Base-by-base conservation (phyloP, 1,140 invertebrate genomes). In the Wiebesia pumilae region DNA sequence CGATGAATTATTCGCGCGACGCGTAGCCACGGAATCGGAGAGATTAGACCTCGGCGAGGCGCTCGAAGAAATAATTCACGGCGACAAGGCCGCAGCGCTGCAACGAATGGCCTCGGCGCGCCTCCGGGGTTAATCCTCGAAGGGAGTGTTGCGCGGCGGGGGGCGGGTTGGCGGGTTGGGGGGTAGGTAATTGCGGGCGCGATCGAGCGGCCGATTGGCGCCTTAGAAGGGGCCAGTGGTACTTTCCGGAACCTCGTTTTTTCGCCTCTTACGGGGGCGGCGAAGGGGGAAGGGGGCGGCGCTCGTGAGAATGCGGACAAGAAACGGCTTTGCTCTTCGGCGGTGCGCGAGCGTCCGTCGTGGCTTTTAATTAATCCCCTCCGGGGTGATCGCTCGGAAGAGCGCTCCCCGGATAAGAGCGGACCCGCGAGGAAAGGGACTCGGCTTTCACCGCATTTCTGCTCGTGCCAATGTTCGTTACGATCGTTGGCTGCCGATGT, bases 151-250 rank as follows among this genome's bases (percentile, higher is more conserved):
- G 21, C 24, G 58, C 10, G 12, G 2, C 51, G 19, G 1, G 24
- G 21, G 24, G 21, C 24, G 21, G 58, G 1, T 27, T 1, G 2
- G 58, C 6, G 24, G 1, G 0, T 24, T 21, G 4, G 4, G 24
- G 21, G 58, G 1, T 27, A 4, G 58, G 27, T 71, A 71, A 71
- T 71, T 71, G 40, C 69, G 30, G 69, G 35, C 40, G 71, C 62
- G 58, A 67, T 81, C 58, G 79, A 67, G 24, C 78, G 24, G 58
- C 38, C 47, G 79, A 81, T 81, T 81, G 79, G 58, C 47, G 33
- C 47, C 35, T 38, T n/a, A n/a, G n/a, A n/a, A n/a, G n/a, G n/a
- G n/a, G n/a, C n/a, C n/a, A n/a, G n/a, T 4, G 21, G 24, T 62
- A 3, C 24, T n/a, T 75, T 24, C 24, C 27, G 0, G 21, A 24